Conservation (phyloP, 1,140 invertebrate genomes). For the Drosophila trapezifrons region DNA sequence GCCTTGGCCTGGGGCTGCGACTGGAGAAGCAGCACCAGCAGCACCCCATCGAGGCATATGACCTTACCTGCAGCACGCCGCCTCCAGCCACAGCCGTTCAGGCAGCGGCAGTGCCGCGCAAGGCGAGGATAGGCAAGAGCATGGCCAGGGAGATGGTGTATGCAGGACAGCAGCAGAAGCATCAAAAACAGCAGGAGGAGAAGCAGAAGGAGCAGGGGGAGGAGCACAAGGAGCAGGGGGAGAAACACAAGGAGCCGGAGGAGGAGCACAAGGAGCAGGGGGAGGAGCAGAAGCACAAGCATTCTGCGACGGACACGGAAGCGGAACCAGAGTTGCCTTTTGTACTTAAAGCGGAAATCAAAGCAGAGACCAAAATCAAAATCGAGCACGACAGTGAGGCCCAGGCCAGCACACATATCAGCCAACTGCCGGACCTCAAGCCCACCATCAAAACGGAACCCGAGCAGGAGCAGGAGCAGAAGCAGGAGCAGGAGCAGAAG, state of each 20-base stretch:
- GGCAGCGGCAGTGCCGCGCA: slow-evolving; percentile 71
- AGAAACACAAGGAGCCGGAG: no score
- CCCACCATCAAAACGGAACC: slow-evolving; percentile 75
- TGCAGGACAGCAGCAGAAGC: slow-evolving; percentile 36
- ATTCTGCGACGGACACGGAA: neutral
- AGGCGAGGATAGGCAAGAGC: slow-evolving; percentile 88
- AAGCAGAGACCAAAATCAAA: slow-evolving; percentile 84
- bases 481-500: slow-evolving; percentile 13
- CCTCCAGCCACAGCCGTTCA: slow-evolving; percentile 30
- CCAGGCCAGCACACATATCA: slow-evolving; percentile 64
- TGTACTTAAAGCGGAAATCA: slow-evolving; percentile 83
- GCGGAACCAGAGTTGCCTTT: slow-evolving; percentile 69
- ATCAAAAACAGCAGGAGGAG: slow-evolving; percentile 7
- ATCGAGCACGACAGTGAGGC: slow-evolving; percentile 74
- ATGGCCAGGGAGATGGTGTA: slow-evolving; percentile 86
- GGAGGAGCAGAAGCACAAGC: slow-evolving; percentile 17
- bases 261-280: slow-evolving; percentile 17
- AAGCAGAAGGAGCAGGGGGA: slow-evolving; percentile 15
- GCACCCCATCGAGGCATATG: slow-evolving; percentile 66
- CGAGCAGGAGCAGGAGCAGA: slow-evolving; percentile 21
- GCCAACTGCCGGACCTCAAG: slow-evolving; percentile 81
- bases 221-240: slow-evolving; percentile 17
- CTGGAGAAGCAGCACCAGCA: no score
- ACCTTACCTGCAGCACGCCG: slow-evolving; percentile 63
- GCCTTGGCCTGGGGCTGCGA: slow-evolving; percentile 8